A percentile compares a stretch with the other conserved stretches of the same genome.
Conservation (phyloP, 2,113 vertebrate species). For the Gallinago undulata region DNA sequence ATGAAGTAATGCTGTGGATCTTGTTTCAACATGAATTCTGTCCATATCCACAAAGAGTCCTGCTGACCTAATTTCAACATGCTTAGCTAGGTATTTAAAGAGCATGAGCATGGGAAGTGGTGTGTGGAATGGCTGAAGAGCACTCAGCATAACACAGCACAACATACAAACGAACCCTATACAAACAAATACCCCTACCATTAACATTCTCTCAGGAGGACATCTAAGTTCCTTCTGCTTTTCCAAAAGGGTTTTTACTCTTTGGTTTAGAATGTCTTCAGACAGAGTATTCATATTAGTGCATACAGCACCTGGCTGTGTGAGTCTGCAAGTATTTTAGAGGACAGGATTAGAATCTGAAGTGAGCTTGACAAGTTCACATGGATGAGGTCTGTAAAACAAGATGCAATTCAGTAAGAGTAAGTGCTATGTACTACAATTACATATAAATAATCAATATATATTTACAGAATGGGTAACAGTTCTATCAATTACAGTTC, state of each 20-base stretch:
- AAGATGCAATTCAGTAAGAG: neutral
- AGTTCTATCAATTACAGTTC: neutral
- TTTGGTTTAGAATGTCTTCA: neutral
- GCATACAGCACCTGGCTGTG: neutral
- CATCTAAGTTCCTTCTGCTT: neutral
- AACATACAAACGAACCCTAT: rapidly evolving
- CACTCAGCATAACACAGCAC: neutral
- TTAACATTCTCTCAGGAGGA: neutral
- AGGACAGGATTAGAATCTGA: neutral
- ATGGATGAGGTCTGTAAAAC: neutral
- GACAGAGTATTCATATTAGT: neutral
- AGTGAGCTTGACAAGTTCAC: neutral
- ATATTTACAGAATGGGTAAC: neutral
- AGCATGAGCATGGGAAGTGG: neutral
- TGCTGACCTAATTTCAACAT: neutral
- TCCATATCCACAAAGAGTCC: neutral
- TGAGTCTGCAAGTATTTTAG: neutral
- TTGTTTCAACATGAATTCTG: neutral
- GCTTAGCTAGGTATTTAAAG: neutral
- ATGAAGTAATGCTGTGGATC: neutral
- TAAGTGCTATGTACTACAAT: neutral
- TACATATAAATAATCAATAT: neutral
- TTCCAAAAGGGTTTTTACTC: neutral
- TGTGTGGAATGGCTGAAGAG: neutral
- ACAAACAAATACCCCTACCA: neutral